Evolutionary conservation across 2,113 vertebrate species (phyloP), one percentile per base, ranked within the genome.

Genomic region (Setophaga kirtlandii): DNA sequence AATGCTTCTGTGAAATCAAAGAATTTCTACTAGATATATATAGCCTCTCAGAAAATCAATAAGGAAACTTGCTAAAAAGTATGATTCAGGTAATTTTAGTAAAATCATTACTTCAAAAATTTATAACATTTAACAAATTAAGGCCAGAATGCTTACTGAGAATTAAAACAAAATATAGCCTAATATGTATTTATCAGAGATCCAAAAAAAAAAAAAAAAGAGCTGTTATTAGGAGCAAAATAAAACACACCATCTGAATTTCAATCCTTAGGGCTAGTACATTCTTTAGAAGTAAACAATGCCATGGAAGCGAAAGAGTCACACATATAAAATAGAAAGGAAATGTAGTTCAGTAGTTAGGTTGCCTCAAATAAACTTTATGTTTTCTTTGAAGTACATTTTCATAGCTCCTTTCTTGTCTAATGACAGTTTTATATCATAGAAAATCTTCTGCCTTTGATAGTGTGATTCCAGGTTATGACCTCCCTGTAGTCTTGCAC

Each of bases 271-370:
- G 19, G 35, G 10, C 27, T 56, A 55, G 14, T 33, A 33, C 52
- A 73, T 41, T 55, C 27, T 60, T 74, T 31, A 47, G 31, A 22
- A 77, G 9, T 5, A 69, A 86, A 55, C 23, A 89, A 70, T 70
- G 12, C 2, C 0, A 0, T 42, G 28, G 20, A 62, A 86, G 11
- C 5, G 28, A 70, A 30, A 67, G 77, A 39, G 13, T 68, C 23
- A 58, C 10, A 46, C 6, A 41, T 13, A 71, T 44, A 47, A 96
- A 92, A 71, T 6, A 76, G 24, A 79, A 86, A 93, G 31, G 19
- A 83, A 74, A 67, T 46, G 7, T 12, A 52, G 18, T 28, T 89
- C 33, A 42, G 10, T 58, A 49, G 59, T 78, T 83, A 47, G 21
- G 44, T 70, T 9, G 2, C 28, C 64, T 88, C 59, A 74, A 47